A percentile compares a stretch with the other conserved stretches of the same genome.
phyloP scores from a whole-genome alignment of 2,113 vertebrate genomes.

The Vidua macroura region DNA sequence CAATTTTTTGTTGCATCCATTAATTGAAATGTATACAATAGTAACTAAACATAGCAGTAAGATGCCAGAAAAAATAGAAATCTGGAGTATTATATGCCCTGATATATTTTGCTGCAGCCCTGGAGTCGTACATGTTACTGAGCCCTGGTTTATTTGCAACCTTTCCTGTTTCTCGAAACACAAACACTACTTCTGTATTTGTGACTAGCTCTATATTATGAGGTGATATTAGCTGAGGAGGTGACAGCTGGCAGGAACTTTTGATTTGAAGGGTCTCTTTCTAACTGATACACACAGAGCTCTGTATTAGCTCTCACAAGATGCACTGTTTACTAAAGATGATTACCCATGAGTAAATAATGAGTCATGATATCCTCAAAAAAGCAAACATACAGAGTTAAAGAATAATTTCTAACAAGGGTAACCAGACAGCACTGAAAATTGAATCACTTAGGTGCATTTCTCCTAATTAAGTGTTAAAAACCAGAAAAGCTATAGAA shows the following conservation, averaged over 20 bases:
- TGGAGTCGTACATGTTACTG: not conserved
- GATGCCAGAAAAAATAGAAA: not conserved
- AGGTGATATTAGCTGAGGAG: not conserved
- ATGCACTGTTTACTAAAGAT: slow-evolving; percentile 42
- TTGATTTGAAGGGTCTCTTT: not conserved
- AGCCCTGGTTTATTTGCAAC: not conserved
- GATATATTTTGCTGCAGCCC: not conserved
- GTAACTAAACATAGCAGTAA: not conserved
- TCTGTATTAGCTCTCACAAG: slow-evolving; percentile 51
- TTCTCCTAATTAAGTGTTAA: slow-evolving; percentile 2
- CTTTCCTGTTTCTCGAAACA: not conserved
- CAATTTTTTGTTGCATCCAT: not conserved
- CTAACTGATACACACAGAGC: slow-evolving; percentile 4
- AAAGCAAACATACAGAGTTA: slow-evolving; percentile 56
- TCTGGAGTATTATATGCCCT: not conserved
- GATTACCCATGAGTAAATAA: slow-evolving; percentile 61
- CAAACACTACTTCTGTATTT: not conserved
- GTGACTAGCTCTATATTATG: not conserved
- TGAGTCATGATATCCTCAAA: slow-evolving; percentile 57
- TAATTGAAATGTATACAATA: not conserved
- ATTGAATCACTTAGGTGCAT: not conserved
- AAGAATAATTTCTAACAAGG: slow-evolving; percentile 42
- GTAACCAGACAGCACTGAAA: slow-evolving; percentile 22
- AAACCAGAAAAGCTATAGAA: not conserved
- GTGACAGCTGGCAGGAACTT: slow-evolving; percentile 26